These are phyloP conservation scores for Congeria kusceri DNA, from an alignment of 2,888 invertebrate genomes.

Conservation along the genomic window DNA sequence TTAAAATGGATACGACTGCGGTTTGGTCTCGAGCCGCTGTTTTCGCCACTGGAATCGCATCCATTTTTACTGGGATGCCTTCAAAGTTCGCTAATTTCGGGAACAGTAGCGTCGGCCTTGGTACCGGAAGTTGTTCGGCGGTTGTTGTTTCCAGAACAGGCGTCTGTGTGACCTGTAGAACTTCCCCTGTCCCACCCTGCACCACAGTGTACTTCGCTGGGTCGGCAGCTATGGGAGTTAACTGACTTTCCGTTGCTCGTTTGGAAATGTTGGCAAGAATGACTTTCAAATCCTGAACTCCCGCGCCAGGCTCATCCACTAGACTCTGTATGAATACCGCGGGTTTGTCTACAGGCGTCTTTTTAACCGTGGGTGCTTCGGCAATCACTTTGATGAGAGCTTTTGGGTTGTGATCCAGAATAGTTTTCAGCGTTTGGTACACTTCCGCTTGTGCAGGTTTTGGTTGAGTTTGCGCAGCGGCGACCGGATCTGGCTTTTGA, in stretches of 20 bases:
- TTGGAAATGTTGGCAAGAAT: conserved; percentile 22
- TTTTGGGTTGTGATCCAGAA: conserved; percentile 40
- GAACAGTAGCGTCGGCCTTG: no score
- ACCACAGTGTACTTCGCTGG: background rate
- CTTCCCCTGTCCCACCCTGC: background rate
- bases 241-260: no score
- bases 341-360: background rate
- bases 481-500: background rate
- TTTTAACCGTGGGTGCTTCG: conserved; percentile 1
- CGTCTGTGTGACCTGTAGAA: background rate
- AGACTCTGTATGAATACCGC: conserved; percentile 18
- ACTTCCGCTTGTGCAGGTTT: conserved; percentile 26
- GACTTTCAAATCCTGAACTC: conserved; percentile 7
- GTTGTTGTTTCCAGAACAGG: background rate
- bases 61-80: conserved; percentile 22
- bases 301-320: conserved; percentile 2
- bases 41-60: background rate
- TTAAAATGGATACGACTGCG: conserved; percentile 12
- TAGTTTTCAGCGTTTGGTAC: conserved; percentile 40
- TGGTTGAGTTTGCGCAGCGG: background rate
- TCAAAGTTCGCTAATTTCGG: conserved; percentile 27
- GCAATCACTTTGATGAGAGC: conserved; percentile 24
- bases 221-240: no score
- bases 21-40: background rate
- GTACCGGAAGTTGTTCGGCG: background rate